phyloP scores from a whole-genome alignment of 1,140 invertebrate species.

The Ladona fulva region DNA sequence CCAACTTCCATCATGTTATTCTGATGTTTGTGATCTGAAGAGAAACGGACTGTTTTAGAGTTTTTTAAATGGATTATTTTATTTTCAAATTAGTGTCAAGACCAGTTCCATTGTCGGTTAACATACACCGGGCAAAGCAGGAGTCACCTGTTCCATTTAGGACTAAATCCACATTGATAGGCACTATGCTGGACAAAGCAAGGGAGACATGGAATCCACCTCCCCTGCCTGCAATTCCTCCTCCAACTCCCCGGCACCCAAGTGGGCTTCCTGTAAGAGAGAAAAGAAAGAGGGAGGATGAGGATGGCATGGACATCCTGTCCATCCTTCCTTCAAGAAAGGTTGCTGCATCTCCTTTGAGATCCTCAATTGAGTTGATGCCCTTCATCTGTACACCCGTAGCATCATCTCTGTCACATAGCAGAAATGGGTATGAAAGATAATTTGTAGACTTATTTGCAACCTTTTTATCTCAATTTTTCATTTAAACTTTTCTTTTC shows the following conservation, averaged over 20 bases:
- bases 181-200: constrained; percentile 18
- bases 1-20: too few relatives aligned
- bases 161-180: constrained; percentile 19
- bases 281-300: not conserved
- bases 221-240: not conserved
- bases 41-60: too few relatives aligned
- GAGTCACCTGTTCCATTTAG: not conserved
- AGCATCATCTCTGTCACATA: not conserved
- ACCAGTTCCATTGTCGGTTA: constrained; percentile 34
- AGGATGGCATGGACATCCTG: not conserved
- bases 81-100: constrained; percentile 23
- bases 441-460: too few relatives aligned
- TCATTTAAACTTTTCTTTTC: too few relatives aligned
- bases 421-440: not conserved
- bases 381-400: constrained; percentile 15
- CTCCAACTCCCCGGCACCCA: not conserved
- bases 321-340: not conserved
- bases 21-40: too few relatives aligned
- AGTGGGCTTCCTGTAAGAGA: not conserved
- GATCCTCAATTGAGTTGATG: not conserved
- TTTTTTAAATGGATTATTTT: not conserved
- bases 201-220: constrained; percentile 19
- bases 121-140: constrained; percentile 26
- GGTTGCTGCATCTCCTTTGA: not conserved
- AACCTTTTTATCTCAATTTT: too few relatives aligned